Base-by-base conservation (phyloP, 64 coral and sea anemone genomes). In the Dendronephthya gigantea region DNA sequence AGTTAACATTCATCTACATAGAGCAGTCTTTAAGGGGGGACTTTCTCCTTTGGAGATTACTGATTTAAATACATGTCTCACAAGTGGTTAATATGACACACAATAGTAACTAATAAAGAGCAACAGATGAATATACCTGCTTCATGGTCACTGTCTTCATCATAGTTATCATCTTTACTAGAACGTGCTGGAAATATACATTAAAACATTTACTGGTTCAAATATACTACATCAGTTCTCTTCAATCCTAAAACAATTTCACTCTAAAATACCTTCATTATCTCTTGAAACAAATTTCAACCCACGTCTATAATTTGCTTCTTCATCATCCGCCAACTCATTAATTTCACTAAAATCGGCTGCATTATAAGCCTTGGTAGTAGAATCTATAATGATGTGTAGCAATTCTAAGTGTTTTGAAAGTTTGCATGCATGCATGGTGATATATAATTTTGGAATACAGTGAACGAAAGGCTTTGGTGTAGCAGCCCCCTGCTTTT, bases 271-370 rank as follows among this genome's bases (percentile, higher is more conserved):
- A 62, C 55, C 19, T 22, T 62, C 25, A 62, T 23, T 62, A 62
- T 27, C 19, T n/a, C 55, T 62, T 62, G 55, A 62, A 62, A 62
- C 17, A 22, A 62, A 62, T 62, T 5, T 27, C 5, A 62, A 62
- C 19, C 55, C 55, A 7, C 25, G 19, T 62, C 55, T 62, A n/a
- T 62, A 62, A 27, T 55, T 96, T 48, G 84, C 86, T 75, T 96
- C 94, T 55, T 97, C 94, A 43, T 97, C 94, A 0, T 97, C 94
- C 49, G 94, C 94, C 52, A 97, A 79, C 39, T 97, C 94, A 56
- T 62, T 91, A 1, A 97, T 97, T 82, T 97, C 94, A 87, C 94
- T 97, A 37, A 88, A 97, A 43, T 97, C 94, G 87, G 84, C 90
- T 34, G 94, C 94, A 93, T 85, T 84, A 3, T 89, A 88, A 84